Percentiles rank a stretch among this genome's conserved stretches.
These are phyloP conservation scores for Apis dorsata DNA, from an alignment of 1,140 invertebrate species.

Conservation along the genomic window DNA sequence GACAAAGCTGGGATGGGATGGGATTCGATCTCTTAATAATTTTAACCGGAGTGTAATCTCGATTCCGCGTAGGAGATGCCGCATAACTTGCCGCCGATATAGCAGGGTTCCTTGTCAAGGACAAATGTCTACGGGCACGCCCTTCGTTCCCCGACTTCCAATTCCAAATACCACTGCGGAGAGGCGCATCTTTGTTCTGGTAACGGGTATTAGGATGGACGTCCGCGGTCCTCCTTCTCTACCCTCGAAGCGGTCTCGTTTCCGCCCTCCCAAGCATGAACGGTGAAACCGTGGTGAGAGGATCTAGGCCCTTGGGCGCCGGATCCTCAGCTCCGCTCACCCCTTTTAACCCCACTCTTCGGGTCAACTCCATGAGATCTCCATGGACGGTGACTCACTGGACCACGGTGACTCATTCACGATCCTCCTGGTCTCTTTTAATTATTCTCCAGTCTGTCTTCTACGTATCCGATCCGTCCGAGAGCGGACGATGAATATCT, in stretches of 20 bases:
- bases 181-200: slow-evolving; percentile 49
- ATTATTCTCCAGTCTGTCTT: slow-evolving; percentile 2
- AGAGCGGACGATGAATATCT: not conserved
- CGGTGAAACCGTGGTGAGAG: slow-evolving; percentile 51
- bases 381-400: slow-evolving; percentile 54
- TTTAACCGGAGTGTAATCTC: not conserved
- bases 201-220: slow-evolving; percentile 41
- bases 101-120: slow-evolving; percentile 30
- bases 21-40: not conserved
- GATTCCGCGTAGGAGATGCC: slow-evolving; percentile 12
- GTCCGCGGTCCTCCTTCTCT: slow-evolving; percentile 48
- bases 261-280: slow-evolving; percentile 60
- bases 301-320: slow-evolving; percentile 57
- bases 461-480: not conserved
- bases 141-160: slow-evolving; percentile 51
- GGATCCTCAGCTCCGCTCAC: slow-evolving; percentile 56
- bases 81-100: slow-evolving; percentile 35
- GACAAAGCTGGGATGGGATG: not conserved
- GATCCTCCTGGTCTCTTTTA: slow-evolving; percentile 50
- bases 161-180: slow-evolving; percentile 49
- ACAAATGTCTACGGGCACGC: slow-evolving; percentile 55
- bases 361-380: slow-evolving; percentile 41
- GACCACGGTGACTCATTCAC: slow-evolving; percentile 55
- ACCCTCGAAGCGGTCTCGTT: slow-evolving; percentile 56
- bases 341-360: slow-evolving; percentile 55